Evolutionary conservation across 92 coral and sea anemone species (phyloP), one percentile per base, ranked within the genome.

Genomic region (Virgularia gustaviana): DNA sequence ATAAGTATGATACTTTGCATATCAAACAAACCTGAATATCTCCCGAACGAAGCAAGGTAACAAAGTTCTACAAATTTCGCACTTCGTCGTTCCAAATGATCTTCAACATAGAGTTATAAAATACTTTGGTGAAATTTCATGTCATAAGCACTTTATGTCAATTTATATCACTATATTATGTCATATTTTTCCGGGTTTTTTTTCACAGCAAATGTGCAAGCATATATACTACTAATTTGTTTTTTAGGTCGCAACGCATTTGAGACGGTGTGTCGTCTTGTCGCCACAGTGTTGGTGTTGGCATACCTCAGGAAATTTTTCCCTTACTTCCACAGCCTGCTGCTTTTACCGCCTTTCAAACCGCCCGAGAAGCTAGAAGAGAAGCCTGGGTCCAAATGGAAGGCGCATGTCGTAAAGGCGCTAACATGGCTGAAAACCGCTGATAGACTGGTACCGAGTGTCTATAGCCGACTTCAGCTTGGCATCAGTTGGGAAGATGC

Each of bases 401-500:
- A 77, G 6, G 68, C 49, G 0, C 72, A 83, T 9, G 45, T 78
- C 18, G 67, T 34, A 9, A 79, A 64, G 43, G 98, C 98, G 15
- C 68, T 89, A 52, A 67, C 74, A 37, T 92, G 98, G 98, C 54
- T 92, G 36, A 89, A 83, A 68, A 54, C 76, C 12, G 78, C 88
- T 49, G 96, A 92, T 61, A 77, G 73, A 53, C 79, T 79, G 79
- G 78, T 89, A 65, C 98, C 98, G 63, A 83, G 87, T 25, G 65
- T 89, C 23, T 92, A 83, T 53, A 84, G 88, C n/a, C 89, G 96
- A 20, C 72, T 92, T 67, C 96, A 92, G 72, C 86, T 92, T 76
- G 98, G 96, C 65, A 71, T 81, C 13, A 80, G 86, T 72, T 92
- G 98, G 98, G 88, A 88, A n/a, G 55, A 36, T 0, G 70, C 73